Base-by-base conservation (phyloP, 2,888 invertebrate genomes). In the Catonia carolina region DNA sequence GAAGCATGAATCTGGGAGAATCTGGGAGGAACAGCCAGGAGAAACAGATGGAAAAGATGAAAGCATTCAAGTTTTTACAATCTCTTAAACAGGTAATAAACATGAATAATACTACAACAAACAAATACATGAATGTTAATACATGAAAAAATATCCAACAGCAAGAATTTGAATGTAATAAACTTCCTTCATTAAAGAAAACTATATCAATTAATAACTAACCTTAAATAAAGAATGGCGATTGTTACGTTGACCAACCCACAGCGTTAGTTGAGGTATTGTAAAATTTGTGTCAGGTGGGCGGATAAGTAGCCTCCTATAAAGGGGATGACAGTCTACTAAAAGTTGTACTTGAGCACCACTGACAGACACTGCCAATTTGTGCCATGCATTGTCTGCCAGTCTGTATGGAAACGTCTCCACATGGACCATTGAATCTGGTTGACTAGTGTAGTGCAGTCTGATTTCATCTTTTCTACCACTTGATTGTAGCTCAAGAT, bases 401-500 rank as follows among this genome's bases (percentile, higher is more conserved):
- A 93, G 78, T 69, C 85, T 83, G 76, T 86, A 89, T 67, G 87
- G 88, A 78, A 93, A 92, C 71, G 87, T 85, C 78, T 92, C 92
- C 68, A 87, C 85, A 71, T 85, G 83, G 67, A 85, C 79, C 66
- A 74, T 73, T 57, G 80, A 78, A 69, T 79, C 57, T 31, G 35
- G 45, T 33, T 41, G 35, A 45, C 56, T 52, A 1, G 83, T 83
- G 75, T 89, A 90, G 75, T 89, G 88, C 71, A 90, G 78, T 66
- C 90, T 83, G 70, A 90, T 83, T 75, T 92, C 91, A 74, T 90
- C 86, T 69, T 85, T 84, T 63, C 89, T 82, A 65, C 91, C 91
- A 75, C 89, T 89, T 71, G 90, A 91, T 78, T 92, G 90, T 75
- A 93, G 80, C 79, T 93, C 91, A 78, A 92, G 79, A 78, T 88